Evolutionary conservation across 1,140 invertebrate genomes (phyloP).

Genomic region (Eciton burchellii): DNA sequence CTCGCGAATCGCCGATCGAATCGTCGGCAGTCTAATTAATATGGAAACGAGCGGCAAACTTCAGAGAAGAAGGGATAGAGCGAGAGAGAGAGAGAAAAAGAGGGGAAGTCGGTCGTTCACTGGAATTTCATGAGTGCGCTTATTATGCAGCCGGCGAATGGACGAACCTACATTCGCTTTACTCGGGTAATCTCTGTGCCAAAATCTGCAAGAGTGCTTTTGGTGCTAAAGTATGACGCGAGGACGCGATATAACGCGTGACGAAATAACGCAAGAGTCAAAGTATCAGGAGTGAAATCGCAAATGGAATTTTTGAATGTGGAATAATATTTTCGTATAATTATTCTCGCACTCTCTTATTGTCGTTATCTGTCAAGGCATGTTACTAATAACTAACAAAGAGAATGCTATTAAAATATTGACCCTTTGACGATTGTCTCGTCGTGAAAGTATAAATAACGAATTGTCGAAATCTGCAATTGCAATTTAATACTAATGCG

Average conservation of each 20-base stretch:
- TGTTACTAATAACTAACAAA: no score
- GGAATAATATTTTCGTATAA: not conserved
- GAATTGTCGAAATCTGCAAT: not conserved
- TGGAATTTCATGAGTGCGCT: slow-evolving; percentile 44
- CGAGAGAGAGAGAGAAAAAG: not conserved
- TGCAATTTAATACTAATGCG: no score
- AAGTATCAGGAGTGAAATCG: not conserved
- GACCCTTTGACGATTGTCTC: not conserved
- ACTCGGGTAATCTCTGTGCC: slow-evolving; percentile 5
- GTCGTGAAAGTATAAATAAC: not conserved
- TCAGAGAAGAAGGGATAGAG: not conserved
- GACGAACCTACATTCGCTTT: slow-evolving; percentile 19
- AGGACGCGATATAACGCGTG: not conserved
- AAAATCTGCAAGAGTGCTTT: slow-evolving; percentile 22
- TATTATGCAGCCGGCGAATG: slow-evolving; percentile 15
- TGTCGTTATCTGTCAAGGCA: no score
- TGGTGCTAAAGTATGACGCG: not conserved
- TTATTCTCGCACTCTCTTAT: no score
- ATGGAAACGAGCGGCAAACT: slow-evolving; percentile 23
- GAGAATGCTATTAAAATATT: not conserved
- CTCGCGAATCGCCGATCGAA: slow-evolving; percentile 13
- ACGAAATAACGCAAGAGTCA: not conserved
- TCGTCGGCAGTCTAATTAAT: slow-evolving; percentile 33
- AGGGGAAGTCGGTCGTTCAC: not conserved
- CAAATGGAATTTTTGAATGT: not conserved